Conservation (phyloP, 2,888 invertebrate species). For the Neria commutata region DNA sequence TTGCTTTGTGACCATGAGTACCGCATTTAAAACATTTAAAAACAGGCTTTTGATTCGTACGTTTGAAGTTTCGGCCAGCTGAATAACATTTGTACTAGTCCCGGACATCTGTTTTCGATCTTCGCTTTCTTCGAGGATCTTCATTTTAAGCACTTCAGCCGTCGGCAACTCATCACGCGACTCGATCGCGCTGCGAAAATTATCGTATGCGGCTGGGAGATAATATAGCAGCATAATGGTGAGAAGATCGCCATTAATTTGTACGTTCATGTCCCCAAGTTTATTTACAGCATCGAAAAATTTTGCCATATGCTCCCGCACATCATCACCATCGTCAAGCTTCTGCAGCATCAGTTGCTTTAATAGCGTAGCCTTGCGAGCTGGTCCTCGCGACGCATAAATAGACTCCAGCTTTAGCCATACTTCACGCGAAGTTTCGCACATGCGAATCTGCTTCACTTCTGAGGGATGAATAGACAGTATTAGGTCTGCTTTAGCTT, state of each 20-base stretch:
- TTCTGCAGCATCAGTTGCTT: constrained; percentile 5
- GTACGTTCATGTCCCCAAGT: constrained; percentile 13
- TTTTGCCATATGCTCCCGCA: constrained; percentile 8
- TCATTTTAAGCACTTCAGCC: not conserved
- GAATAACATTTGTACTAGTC: too few species aligned
- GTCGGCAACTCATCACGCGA: not conserved
- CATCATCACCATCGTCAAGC: not conserved
- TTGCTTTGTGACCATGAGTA: too few species aligned
- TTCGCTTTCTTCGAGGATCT: not conserved
- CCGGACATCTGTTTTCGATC: too few species aligned
- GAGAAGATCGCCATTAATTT: too few species aligned
- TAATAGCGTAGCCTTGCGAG: constrained; percentile 11
- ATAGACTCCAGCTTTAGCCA: constrained; percentile 17
- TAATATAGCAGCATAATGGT: not conserved
- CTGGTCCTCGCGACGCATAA: constrained; percentile 10
- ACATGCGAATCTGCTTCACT: not conserved
- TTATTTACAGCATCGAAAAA: constrained; percentile 21
- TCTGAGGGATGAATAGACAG: not conserved
- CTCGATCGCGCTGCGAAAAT: not conserved
- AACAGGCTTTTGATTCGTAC: too few species aligned
- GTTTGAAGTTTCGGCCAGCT: too few species aligned
- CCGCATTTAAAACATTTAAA: too few species aligned
- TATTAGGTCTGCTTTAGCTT: not conserved
- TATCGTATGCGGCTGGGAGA: not conserved
- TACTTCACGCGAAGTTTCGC: constrained; percentile 3